Evolutionary conservation across 2,888 invertebrate species (phyloP).

Genomic region (Polydesmus complanatus): DNA sequence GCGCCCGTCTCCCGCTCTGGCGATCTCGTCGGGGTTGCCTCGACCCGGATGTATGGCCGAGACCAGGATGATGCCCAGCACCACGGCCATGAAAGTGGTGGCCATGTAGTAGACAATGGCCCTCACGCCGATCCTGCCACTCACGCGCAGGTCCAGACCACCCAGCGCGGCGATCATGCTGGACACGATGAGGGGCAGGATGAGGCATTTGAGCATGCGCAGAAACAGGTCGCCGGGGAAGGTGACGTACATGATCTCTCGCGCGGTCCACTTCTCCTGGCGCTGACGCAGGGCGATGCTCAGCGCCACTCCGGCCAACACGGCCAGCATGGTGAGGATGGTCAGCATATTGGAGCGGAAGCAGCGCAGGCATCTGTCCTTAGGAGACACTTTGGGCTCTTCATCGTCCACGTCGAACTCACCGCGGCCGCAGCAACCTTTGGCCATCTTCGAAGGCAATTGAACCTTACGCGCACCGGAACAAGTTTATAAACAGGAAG

Average conservation of each 20-base stretch:
- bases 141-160: constrained; percentile 74
- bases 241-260: constrained; percentile 22
- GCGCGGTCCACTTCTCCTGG: constrained; percentile 3
- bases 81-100: constrained; percentile 81
- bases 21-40: constrained; percentile 22
- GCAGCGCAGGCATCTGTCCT: too few relatives aligned
- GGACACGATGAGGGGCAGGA: constrained; percentile 78
- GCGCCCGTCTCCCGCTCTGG: constrained; percentile 27
- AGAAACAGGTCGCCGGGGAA: constrained; percentile 71
- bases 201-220: constrained; percentile 87
- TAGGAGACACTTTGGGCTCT: too few relatives aligned
- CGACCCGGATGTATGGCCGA: constrained; percentile 67
- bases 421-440: too few relatives aligned
- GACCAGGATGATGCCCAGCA: constrained; percentile 79
- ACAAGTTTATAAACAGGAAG: too few relatives aligned
- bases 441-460: too few relatives aligned
- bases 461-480: too few relatives aligned
- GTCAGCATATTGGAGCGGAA: constrained; percentile 1
- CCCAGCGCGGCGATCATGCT: constrained; percentile 79
- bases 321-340: neutral
- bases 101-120: constrained; percentile 81
- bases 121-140: constrained; percentile 70
- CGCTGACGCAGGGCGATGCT: constrained; percentile 5
- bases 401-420: too few relatives aligned
- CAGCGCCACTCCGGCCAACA: neutral